Conservation (phyloP, 2,888 invertebrate species). For the Metacarcinus magister region DNA sequence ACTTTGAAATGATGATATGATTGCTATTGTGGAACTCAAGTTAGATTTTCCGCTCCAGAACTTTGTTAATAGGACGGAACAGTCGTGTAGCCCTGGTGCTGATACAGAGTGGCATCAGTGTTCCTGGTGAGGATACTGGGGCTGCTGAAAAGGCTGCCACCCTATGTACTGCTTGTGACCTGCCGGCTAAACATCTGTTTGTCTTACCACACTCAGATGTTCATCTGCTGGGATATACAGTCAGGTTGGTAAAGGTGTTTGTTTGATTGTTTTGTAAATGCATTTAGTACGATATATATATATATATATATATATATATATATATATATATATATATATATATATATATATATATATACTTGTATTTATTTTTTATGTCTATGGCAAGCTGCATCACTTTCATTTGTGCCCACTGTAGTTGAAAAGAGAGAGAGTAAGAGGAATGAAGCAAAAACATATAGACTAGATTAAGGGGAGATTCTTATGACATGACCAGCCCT, state of each 20-base stretch:
- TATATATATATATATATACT: too few relatives aligned
- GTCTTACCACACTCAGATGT: conserved; percentile 92
- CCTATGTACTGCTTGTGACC: conserved; percentile 95
- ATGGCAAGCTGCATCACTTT: too few relatives aligned
- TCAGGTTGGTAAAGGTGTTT: conserved; percentile 57
- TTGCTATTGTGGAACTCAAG: too few relatives aligned
- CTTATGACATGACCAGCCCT: neutral
- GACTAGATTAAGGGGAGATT: neutral
- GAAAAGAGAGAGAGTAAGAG: neutral
- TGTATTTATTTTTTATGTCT: too few relatives aligned
- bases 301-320: too few relatives aligned
- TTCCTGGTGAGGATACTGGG: conserved; percentile 91
- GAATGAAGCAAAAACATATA: neutral
- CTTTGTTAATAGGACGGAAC: conserved; percentile 83
- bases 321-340: too few relatives aligned
- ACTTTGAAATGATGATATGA: too few relatives aligned
- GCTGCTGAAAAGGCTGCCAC: conserved; percentile 96
- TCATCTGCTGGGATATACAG: conserved; percentile 88
- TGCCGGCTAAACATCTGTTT: conserved; percentile 96
- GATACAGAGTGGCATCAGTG: conserved; percentile 92
- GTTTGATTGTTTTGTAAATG: too few relatives aligned
- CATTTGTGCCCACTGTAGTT: neutral
- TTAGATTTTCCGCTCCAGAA: conserved; percentile 76
- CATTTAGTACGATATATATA: too few relatives aligned
- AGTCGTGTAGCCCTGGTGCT: conserved; percentile 93